A percentile compares a stretch with the other conserved stretches of the same genome.
These are phyloP conservation scores for Osmoderma eremita DNA, from an alignment of 2,888 invertebrate species.

Conservation along the genomic window DNA sequence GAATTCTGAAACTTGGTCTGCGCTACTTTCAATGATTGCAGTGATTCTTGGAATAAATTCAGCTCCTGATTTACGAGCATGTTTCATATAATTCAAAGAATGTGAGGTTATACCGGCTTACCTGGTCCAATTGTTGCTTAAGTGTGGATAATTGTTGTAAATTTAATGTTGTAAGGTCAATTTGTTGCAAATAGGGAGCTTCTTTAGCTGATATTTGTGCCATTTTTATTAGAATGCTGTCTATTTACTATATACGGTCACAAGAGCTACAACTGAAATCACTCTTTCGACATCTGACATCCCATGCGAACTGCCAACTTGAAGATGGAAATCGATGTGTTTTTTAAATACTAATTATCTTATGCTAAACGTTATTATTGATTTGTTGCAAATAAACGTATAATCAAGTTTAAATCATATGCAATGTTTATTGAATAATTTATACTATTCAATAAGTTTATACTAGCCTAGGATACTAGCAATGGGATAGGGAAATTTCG, in stretches of 20 bases:
- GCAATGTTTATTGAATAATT: no score
- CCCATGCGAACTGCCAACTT: no score
- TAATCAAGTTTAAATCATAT: no score
- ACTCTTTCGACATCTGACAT: neutral
- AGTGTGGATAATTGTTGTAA: constrained; percentile 84
- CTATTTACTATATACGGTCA: constrained; percentile 33
- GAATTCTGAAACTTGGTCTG: constrained; percentile 91
- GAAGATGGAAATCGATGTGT: no score
- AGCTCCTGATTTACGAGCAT: constrained; percentile 74
- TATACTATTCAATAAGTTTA: no score
- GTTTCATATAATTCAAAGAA: constrained; percentile 40
- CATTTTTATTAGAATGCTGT: constrained; percentile 62
- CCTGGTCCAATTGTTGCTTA: constrained; percentile 89
- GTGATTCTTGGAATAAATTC: constrained; percentile 87
- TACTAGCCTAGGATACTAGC: no score
- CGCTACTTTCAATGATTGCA: constrained; percentile 88
- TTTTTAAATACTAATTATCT: no score
- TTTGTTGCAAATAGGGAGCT: constrained; percentile 76
- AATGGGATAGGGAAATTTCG: no score
- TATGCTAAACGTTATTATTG: no score
- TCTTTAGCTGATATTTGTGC: constrained; percentile 71
- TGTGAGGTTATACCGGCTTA: constrained; percentile 56
- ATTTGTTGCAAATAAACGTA: no score
- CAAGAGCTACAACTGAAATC: neutral
- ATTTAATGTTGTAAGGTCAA: constrained; percentile 83